These are phyloP conservation scores for Heliconius charithonia DNA, from an alignment of 2,888 invertebrate genomes.

Conservation along the genomic window DNA sequence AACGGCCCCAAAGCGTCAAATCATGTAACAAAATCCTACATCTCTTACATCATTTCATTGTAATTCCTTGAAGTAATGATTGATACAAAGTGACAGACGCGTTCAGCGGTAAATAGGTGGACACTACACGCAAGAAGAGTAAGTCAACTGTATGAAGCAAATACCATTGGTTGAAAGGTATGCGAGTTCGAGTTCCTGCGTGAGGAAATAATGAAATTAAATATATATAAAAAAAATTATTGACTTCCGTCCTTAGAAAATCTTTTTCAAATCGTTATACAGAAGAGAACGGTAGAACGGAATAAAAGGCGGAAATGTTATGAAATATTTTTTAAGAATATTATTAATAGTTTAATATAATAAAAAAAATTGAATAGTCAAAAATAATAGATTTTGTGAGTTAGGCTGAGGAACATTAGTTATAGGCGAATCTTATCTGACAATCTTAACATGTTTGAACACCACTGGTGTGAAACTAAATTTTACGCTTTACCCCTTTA, in stretches of 20 bases:
- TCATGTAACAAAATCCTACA: constrained; percentile 23
- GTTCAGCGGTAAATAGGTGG: constrained; percentile 46
- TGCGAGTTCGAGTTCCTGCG: constrained; percentile 7
- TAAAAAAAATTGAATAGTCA: too few relatives aligned
- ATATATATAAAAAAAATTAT: not conserved
- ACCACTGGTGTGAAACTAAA: too few relatives aligned
- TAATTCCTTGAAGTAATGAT: constrained; percentile 37
- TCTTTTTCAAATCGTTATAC: too few relatives aligned
- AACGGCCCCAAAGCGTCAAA: not conserved
- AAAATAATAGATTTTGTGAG: too few relatives aligned
- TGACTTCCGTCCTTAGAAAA: not conserved
- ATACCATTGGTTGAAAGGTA: constrained; percentile 28
- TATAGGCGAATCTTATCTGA: too few relatives aligned
- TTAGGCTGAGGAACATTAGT: too few relatives aligned
- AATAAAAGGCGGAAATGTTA: too few relatives aligned
- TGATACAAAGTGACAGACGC: constrained; percentile 49
- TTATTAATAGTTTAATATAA: too few relatives aligned
- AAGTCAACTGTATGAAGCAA: constrained; percentile 41
- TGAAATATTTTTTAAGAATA: too few relatives aligned
- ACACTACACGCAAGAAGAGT: constrained; percentile 46
- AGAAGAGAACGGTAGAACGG: too few relatives aligned
- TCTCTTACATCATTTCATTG: not conserved
- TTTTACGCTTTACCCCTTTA: too few relatives aligned
- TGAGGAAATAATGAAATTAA: not conserved
- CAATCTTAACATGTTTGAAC: too few relatives aligned